Conservation (phyloP, 2,113 vertebrate genomes). For the Alouatta palliata region DNA sequence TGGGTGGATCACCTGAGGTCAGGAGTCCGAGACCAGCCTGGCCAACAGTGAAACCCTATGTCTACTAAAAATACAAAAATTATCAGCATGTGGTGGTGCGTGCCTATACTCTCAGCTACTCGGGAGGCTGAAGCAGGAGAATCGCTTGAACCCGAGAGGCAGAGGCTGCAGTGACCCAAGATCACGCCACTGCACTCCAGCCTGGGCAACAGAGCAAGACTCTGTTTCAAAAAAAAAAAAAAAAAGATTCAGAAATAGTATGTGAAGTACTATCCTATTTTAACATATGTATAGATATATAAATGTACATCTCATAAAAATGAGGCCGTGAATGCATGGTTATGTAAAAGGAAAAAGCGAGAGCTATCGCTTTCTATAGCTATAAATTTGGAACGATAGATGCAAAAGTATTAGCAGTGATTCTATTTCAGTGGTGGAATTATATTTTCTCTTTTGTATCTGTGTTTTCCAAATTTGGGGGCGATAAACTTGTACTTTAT, state of each 20-base stretch:
- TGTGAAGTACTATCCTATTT: neutral
- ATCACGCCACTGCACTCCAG: too few relatives aligned
- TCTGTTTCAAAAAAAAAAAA: neutral
- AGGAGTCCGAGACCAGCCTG: too few relatives aligned
- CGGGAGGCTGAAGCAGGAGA: too few relatives aligned
- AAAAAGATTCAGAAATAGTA: neutral
- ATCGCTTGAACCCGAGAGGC: too few relatives aligned
- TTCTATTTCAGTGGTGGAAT: neutral
- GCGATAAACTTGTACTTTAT: neutral
- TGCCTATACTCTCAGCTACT: too few relatives aligned
- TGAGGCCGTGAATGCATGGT: neutral
- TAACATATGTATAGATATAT: neutral
- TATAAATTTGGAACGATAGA: neutral
- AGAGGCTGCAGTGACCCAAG: too few relatives aligned
- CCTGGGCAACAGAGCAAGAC: too few relatives aligned
- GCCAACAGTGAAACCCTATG: too few relatives aligned
- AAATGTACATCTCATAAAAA: neutral
- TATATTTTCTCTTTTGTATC: neutral
- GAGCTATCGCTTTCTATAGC: neutral
- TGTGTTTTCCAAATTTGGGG: slow-evolving; percentile 35
- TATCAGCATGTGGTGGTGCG: too few relatives aligned
- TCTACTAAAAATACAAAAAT: too few relatives aligned
- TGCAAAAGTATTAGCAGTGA: neutral
- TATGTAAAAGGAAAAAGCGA: neutral
- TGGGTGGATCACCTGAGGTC: too few relatives aligned